Evolutionary conservation across 1,140 invertebrate genomes (phyloP), one percentile per base, ranked within the genome.

Genomic region (Drosophila kohkoa): DNA sequence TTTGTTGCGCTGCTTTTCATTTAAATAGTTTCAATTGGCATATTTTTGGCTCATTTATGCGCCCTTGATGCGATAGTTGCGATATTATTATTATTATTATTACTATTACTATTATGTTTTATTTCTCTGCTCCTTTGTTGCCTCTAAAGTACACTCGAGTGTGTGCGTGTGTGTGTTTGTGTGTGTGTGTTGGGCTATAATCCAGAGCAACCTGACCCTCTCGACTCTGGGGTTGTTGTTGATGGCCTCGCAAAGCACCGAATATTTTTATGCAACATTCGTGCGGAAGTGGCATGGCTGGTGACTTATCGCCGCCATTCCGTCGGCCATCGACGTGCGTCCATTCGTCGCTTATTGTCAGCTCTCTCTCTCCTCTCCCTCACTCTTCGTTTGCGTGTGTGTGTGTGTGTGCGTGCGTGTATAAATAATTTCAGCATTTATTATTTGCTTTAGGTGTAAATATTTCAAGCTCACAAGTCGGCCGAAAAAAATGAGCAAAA

Each of bases 381-480:
- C 32, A 1, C 7, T 32, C 32, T 32, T 3, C 1, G 32, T 45
- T 30, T 32, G 30, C 38, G 43, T 48, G 57, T 7, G 45, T 35
- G 52, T 75, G 35, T 48, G 49, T 49, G 62, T 63, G 69, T 73
- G 69, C 69, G 70, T 86, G 77, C 75, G 82, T 77, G 82, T 83
- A 78, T 85, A 85, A 88, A 88, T 78, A 88, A 88, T 89, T 88
- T 81, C 63, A 70, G 83, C 80, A 87, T 87, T 87, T 88, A 87
- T 82, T 87, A 80, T 88, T 87, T 82, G 77, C 77, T 88, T 75
- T 83, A 89, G 85, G 85, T 89, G 85, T 89, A 89, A 89, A 89
- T 89, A 89, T 81, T 81, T 89, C 81, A 88, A 85, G 86, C 85
- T 90, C 85, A 90, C 85, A 85, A 76, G 65, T 85, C 64, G 82